Conservation (phyloP, 35 echinoderm and acorn worm species). For the Hemicentrotus pulcherrimus region DNA sequence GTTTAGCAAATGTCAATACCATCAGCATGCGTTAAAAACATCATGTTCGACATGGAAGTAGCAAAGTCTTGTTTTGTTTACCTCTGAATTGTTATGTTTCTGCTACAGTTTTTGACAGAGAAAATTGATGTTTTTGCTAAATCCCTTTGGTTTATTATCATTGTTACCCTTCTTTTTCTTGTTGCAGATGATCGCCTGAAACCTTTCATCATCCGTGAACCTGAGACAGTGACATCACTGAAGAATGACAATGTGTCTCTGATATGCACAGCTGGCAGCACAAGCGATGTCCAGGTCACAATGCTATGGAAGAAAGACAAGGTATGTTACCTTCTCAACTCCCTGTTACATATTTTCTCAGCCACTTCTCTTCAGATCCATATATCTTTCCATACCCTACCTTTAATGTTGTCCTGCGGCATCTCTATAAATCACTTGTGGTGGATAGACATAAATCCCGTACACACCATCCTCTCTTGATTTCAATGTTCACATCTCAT, state of each 20-base stretch:
- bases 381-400: background rate
- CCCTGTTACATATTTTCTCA: background rate
- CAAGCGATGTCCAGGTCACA: constrained; percentile 65
- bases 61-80: background rate
- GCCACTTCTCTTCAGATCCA: no score
- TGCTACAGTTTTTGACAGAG: background rate
- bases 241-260: constrained; percentile 82
- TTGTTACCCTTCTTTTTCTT: constrained; percentile 18
- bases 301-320: constrained; percentile 92
- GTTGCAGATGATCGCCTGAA: constrained; percentile 73
- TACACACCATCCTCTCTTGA: background rate
- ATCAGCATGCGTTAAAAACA: background rate
- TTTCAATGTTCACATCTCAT: background rate
- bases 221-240: constrained; percentile 61
- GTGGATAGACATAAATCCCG: background rate
- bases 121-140: background rate
- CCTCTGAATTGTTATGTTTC: background rate
- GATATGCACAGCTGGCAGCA: constrained; percentile 79
- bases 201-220: constrained; percentile 87
- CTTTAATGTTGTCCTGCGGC: background rate
- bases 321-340: constrained; percentile 41
- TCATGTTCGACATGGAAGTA: background rate
- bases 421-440: background rate
- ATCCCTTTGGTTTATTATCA: background rate
- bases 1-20: background rate